Evolutionary conservation across 2,797 vertebrate species (phyloP).

Genomic region (Corythornis leucogaster): DNA sequence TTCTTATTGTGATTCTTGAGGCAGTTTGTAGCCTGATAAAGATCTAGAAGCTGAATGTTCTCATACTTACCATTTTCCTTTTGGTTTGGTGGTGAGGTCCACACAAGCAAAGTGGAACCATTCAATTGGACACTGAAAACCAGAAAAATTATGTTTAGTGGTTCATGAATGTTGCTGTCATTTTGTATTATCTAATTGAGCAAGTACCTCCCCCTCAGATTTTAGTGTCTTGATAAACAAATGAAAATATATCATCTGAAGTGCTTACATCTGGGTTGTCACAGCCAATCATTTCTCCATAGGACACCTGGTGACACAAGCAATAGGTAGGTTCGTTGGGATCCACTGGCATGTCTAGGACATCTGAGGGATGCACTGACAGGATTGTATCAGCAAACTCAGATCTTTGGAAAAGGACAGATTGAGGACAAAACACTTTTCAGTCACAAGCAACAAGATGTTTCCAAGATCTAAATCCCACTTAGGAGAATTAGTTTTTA

Average conservation of each 20-base stretch:
- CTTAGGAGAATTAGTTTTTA: neutral
- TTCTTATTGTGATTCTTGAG: neutral
- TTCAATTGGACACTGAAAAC: slow-evolving; percentile 92
- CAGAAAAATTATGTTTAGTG: neutral
- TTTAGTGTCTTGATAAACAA: neutral
- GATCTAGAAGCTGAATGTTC: neutral
- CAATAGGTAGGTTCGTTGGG: slow-evolving; percentile 97
- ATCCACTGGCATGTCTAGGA: slow-evolving; percentile 96
- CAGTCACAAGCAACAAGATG: neutral
- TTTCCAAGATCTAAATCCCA: neutral
- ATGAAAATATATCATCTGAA: neutral
- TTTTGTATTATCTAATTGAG: neutral
- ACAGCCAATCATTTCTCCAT: slow-evolving; percentile 98
- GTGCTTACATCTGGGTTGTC: slow-evolving; percentile 93
- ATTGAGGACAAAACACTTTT: neutral
- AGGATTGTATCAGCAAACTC: slow-evolving; percentile 89
- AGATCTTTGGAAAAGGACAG: slow-evolving; percentile 74
- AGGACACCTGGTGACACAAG: slow-evolving; percentile 96
- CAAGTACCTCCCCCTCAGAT: fast-evolving
- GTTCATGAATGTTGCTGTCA: fast-evolving
- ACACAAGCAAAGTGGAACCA: slow-evolving; percentile 99
- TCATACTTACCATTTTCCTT: slow-evolving; percentile 94
- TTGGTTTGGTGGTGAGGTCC: slow-evolving; percentile 95
- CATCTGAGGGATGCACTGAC: slow-evolving; percentile 92
- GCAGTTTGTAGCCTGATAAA: neutral